Conservation (phyloP, 2,888 invertebrate species). For the Dasysyrphus albostriatus region DNA sequence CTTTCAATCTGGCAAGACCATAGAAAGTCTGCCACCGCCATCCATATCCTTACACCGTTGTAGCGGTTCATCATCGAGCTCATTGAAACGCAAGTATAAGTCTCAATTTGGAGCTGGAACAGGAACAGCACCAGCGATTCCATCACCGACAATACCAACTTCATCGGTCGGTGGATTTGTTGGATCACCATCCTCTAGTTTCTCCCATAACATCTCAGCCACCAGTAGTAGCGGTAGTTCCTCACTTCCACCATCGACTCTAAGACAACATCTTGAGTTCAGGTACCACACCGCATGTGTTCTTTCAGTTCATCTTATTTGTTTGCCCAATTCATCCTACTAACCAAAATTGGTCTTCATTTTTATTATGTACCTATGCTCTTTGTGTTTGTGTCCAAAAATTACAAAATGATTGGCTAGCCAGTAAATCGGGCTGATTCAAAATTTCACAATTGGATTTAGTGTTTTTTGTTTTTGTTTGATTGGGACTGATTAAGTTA, state of each 20-base stretch:
- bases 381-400: conserved; percentile 51
- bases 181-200: conserved; percentile 64
- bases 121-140: conserved; percentile 78
- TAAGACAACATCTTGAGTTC: conserved; percentile 82
- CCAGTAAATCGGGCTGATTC: conserved; percentile 50
- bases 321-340: conserved; percentile 44
- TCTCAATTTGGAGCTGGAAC: conserved; percentile 86
- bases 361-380: conserved; percentile 39
- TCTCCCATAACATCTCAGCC: conserved; percentile 76
- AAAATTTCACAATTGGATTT: conserved; percentile 66
- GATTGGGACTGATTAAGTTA: not conserved
- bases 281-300: conserved; percentile 80
- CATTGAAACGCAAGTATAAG: conserved; percentile 80
- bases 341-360: conserved; percentile 64
- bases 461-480: conserved; percentile 49
- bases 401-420: conserved; percentile 56
- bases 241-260: conserved; percentile 73
- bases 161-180: conserved; percentile 71
- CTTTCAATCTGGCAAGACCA: conserved; percentile 91
- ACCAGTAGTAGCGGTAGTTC: conserved; percentile 75
- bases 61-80: conserved; percentile 86
- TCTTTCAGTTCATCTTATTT: conserved; percentile 60
- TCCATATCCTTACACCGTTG: conserved; percentile 82
- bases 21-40: conserved; percentile 85
- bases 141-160: conserved; percentile 63